phyloP scores from a whole-genome alignment of 2,888 invertebrate genomes.

The Sinohyriopsis cumingii region DNA sequence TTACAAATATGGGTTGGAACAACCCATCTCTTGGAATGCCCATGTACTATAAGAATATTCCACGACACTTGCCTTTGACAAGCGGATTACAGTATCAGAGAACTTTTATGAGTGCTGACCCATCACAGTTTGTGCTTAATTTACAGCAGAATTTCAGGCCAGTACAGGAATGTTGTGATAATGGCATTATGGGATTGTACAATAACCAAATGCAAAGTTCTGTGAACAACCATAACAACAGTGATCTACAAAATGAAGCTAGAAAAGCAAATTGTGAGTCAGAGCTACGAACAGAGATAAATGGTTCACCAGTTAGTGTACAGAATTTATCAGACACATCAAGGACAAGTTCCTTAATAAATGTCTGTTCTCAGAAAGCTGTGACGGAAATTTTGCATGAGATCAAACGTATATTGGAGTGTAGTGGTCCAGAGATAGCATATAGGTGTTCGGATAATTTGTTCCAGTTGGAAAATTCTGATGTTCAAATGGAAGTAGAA shows the following conservation, averaged over 20 bases:
- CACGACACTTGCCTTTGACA: background rate
- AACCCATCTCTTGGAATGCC: constrained; percentile 29
- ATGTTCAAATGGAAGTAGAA: constrained; percentile 63
- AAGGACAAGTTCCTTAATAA: constrained; percentile 34
- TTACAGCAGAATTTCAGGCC: constrained; percentile 11
- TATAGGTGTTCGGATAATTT: constrained; percentile 60
- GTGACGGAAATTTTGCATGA: constrained; percentile 59
- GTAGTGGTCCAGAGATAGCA: constrained; percentile 53
- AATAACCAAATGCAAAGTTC: constrained; percentile 13
- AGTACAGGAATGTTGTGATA: constrained; percentile 21
- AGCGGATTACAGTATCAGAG: background rate
- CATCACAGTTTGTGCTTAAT: constrained; percentile 12
- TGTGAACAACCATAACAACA: constrained; percentile 17
- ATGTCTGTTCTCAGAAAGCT: constrained; percentile 48
- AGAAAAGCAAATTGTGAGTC: constrained; percentile 21
- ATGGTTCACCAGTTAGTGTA: constrained; percentile 11
- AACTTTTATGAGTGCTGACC: too few species aligned
- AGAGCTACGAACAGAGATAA: constrained; percentile 12
- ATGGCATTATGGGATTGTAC: constrained; percentile 25
- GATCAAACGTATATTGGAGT: constrained; percentile 56
- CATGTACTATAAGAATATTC: constrained; percentile 25
- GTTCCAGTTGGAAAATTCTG: constrained; percentile 53
- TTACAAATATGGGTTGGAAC: constrained; percentile 30
- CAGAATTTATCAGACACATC: constrained; percentile 18
- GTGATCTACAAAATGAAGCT: constrained; percentile 18